A percentile compares a stretch with the other conserved stretches of the same genome.
phyloP scores from a whole-genome alignment of 2,888 invertebrate species.

The Leucania comma region DNA sequence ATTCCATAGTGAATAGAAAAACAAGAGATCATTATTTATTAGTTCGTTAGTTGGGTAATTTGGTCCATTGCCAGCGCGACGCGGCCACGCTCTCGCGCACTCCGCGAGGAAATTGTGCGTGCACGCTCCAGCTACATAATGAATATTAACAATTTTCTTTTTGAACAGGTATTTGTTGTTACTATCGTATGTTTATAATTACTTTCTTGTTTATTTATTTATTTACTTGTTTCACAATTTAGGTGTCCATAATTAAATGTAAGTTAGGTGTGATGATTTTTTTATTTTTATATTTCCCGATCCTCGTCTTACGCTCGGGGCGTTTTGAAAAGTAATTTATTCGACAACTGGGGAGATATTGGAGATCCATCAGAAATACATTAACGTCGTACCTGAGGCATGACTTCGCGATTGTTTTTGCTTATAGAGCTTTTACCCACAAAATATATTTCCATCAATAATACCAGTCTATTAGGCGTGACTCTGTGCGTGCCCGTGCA shows the following conservation, averaged over 20 bases:
- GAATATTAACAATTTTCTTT: constrained; percentile 78
- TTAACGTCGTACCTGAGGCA: constrained; percentile 81
- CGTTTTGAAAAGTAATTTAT: constrained; percentile 79
- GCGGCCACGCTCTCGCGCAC: constrained; percentile 89
- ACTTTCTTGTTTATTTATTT: constrained; percentile 50
- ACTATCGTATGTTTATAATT: constrained; percentile 39
- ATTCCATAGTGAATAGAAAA: constrained; percentile 89
- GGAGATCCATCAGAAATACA: constrained; percentile 89
- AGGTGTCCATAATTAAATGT: constrained; percentile 36
- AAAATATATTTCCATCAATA: constrained; percentile 62
- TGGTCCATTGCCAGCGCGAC: constrained; percentile 87
- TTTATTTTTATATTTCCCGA: constrained; percentile 38
- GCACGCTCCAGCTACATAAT: constrained; percentile 72
- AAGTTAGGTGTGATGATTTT: constrained; percentile 38
- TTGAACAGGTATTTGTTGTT: constrained; percentile 57
- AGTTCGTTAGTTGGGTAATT: constrained; percentile 90
- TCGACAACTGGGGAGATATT: constrained; percentile 81
- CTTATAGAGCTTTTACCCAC: constrained; percentile 64
- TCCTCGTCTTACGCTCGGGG: constrained; percentile 49
- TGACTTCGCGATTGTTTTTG: constrained; percentile 78
- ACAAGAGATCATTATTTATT: constrained; percentile 91
- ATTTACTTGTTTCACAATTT: constrained; percentile 26
- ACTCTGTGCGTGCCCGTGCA: constrained; percentile 10
- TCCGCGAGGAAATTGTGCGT: constrained; percentile 87
- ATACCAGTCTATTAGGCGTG: constrained; percentile 27